These are phyloP conservation scores for Falco punctatus DNA, from an alignment of 2,113 vertebrate species.

Conservation along the genomic window DNA sequence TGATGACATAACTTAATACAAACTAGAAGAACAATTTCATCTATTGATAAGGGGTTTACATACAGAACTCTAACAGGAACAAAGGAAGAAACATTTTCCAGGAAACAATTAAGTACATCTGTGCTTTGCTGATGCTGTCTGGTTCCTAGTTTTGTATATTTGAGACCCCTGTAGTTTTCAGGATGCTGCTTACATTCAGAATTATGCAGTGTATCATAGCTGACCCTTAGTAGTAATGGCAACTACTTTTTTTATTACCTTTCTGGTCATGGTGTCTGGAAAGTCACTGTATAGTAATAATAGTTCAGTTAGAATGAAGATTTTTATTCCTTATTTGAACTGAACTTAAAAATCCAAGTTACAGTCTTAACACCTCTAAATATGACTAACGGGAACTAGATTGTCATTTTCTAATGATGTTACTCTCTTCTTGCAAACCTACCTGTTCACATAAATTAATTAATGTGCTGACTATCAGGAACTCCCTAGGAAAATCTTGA, in stretches of 20 bases:
- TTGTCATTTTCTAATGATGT: background rate
- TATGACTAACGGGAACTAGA: background rate
- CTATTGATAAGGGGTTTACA: background rate
- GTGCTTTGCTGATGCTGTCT: background rate
- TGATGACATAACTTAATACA: background rate
- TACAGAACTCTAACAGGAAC: background rate
- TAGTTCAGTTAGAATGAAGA: background rate
- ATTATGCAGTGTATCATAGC: background rate
- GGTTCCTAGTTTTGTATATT: background rate
- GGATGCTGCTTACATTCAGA: background rate
- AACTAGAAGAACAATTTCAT: background rate
- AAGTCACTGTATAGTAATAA: background rate
- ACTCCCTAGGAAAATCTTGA: background rate
- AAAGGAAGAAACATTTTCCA: background rate
- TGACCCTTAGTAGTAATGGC: background rate
- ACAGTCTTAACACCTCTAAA: background rate
- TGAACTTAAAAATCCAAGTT: background rate
- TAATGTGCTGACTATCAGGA: background rate
- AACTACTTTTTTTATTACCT: background rate
- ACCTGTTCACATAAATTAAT: background rate
- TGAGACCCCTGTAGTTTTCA: background rate
- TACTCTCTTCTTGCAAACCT: background rate
- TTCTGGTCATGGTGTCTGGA: background rate
- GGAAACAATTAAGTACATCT: background rate
- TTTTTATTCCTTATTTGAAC: background rate